Percentiles rank a stretch among this genome's conserved stretches.
Conservation (phyloP, 2,888 invertebrate species). For the Meliscaeva auricollis region DNA sequence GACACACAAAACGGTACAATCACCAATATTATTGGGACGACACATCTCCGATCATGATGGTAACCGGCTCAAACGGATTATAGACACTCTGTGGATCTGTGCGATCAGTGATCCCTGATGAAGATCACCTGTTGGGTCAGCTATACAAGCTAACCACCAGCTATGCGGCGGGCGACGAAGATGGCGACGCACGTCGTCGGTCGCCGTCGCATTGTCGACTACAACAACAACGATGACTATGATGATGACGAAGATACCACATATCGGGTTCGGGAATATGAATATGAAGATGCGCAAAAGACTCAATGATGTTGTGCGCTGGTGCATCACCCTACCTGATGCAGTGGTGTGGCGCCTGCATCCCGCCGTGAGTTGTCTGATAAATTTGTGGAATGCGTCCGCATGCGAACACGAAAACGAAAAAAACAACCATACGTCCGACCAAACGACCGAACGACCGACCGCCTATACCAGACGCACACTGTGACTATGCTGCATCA, state of each 20-base stretch:
- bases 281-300: conserved; percentile 72
- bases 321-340: conserved; percentile 69
- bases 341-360: conserved; percentile 83
- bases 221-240: conserved; percentile 39
- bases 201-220: no score
- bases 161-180: conserved; percentile 71
- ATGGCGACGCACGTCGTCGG: no score
- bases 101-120: conserved; percentile 63
- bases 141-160: conserved; percentile 39
- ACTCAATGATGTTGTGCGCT: conserved; percentile 19
- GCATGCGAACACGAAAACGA: conserved; percentile 61
- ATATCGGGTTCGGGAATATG: conserved; percentile 67
- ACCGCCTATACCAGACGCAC: conserved; percentile 21
- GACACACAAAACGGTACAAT: conserved; percentile 69
- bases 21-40: conserved; percentile 63
- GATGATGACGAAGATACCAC: conserved; percentile 59
- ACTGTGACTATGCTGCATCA: conserved; percentile 19
- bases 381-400: conserved; percentile 79
- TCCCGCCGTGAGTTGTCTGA: conserved; percentile 84
- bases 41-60: conserved; percentile 58
- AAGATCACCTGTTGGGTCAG: conserved; percentile 72
- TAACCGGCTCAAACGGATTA: conserved; percentile 58
- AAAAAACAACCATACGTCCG: background rate
- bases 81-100: conserved; percentile 42
- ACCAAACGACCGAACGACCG: background rate